A percentile compares a stretch with the other conserved stretches of the same genome.
Evolutionary conservation across 2,113 vertebrate genomes (phyloP).

Genomic region (Erinaceus europaeus): DNA sequence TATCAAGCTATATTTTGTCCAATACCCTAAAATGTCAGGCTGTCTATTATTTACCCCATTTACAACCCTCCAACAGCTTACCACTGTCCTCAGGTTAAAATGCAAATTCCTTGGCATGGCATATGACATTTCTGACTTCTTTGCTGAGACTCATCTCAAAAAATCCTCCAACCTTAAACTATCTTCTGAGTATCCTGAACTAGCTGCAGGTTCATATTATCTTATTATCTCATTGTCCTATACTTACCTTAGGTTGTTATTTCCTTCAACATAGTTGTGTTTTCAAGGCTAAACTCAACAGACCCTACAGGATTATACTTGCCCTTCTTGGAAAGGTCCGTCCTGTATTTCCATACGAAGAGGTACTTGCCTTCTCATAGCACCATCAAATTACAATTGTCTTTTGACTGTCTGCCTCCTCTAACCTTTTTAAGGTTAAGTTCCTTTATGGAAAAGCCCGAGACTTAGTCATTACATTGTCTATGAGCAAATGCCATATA

Average conservation of each 20-base stretch:
- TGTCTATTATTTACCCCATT: background rate
- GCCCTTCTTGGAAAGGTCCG: background rate
- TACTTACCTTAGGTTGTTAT: background rate
- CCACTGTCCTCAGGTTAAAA: constrained; percentile 16
- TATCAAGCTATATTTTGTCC: background rate
- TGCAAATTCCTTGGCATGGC: background rate
- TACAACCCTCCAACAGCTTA: background rate
- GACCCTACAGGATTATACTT: background rate
- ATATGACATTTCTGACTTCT: background rate
- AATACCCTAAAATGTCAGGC: background rate
- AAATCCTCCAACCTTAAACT: background rate
- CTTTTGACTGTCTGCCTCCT: constrained; percentile 10
- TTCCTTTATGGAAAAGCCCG: background rate
- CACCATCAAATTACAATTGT: background rate
- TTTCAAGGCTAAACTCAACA: background rate
- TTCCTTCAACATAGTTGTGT: background rate
- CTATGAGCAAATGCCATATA: constrained; percentile 22
- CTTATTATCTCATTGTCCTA: background rate
- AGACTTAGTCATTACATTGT: background rate
- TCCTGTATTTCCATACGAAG: background rate
- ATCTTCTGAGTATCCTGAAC: background rate
- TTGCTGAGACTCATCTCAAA: background rate
- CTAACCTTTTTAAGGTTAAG: constrained; percentile 7
- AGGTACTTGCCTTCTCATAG: background rate
- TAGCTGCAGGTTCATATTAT: background rate